Evolutionary conservation across 2,113 vertebrate genomes (phyloP).

Genomic region (Dascyllus trimaculatus): DNA sequence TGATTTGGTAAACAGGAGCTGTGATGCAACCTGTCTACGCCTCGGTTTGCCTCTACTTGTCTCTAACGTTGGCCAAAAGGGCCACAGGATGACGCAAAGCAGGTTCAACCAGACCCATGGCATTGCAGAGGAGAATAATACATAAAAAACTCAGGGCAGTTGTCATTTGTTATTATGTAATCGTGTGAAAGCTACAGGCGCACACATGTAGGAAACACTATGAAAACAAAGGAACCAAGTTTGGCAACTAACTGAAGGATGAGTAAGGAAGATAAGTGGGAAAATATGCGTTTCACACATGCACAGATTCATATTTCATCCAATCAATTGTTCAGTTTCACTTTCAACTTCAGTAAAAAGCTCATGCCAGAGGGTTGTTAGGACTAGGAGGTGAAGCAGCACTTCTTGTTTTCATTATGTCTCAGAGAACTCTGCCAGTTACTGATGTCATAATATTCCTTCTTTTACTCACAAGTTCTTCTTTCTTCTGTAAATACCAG

Average conservation of each 20-base stretch:
- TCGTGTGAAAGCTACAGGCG: background rate
- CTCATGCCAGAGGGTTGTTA: too few relatives aligned
- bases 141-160: background rate
- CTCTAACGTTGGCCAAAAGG: constrained; percentile 9
- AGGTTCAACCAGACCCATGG: constrained; percentile 51
- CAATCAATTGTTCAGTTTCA: constrained; percentile 16
- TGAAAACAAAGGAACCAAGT: constrained; percentile 11
- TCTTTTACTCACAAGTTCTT: background rate
- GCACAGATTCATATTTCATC: background rate
- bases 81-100: constrained; percentile 32
- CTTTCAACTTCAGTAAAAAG: background rate
- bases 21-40: constrained; percentile 44
- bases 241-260: background rate
- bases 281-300: constrained; percentile 10
- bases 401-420: constrained; percentile 28
- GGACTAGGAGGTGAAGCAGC: background rate
- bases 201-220: background rate
- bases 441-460: constrained; percentile 26
- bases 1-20: background rate
- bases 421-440: background rate
- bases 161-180: background rate
- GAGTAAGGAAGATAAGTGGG: background rate
- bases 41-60: constrained; percentile 53
- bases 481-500: background rate
- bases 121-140: background rate